Evolutionary conservation across 2,888 invertebrate genomes (phyloP).

Genomic region (Polymixis flavicincta): DNA sequence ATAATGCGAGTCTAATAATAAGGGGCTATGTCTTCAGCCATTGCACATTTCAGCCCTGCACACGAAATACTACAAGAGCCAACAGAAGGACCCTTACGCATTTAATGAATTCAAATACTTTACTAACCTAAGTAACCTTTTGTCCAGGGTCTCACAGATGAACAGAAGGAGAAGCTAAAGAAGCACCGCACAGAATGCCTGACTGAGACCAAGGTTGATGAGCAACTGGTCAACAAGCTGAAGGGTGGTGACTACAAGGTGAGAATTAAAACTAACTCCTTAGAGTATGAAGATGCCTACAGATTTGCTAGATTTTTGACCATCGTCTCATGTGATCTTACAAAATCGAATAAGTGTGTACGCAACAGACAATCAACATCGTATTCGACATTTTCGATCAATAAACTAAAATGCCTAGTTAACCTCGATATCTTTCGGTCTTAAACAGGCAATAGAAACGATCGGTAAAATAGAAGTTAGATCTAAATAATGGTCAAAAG

Average conservation of each 20-base stretch:
- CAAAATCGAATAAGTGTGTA: neutral
- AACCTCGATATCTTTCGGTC: neutral
- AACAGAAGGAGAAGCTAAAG: slow-evolving; percentile 88
- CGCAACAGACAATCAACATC: neutral
- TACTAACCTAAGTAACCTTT: neutral
- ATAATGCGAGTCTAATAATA: neutral
- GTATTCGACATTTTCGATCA: neutral
- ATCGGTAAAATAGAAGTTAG: neutral
- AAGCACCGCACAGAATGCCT: slow-evolving; percentile 86
- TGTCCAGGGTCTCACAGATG: slow-evolving; percentile 84
- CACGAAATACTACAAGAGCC: neutral
- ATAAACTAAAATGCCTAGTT: neutral
- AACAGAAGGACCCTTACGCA: neutral
- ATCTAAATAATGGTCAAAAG: too few species aligned
- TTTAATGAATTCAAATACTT: neutral
- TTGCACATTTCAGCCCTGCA: neutral
- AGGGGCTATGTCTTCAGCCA: neutral
- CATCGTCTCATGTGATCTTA: neutral
- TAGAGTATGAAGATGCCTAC: neutral
- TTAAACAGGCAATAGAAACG: neutral
- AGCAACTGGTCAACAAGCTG: slow-evolving; percentile 84
- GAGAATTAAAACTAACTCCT: slow-evolving; percentile 5
- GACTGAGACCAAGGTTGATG: slow-evolving; percentile 83
- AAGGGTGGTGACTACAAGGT: slow-evolving; percentile 87
- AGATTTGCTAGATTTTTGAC: neutral